Percentiles rank a stretch among this genome's conserved stretches.
Conservation (phyloP, 2,888 invertebrate genomes). For the Electrophaes corylata region DNA sequence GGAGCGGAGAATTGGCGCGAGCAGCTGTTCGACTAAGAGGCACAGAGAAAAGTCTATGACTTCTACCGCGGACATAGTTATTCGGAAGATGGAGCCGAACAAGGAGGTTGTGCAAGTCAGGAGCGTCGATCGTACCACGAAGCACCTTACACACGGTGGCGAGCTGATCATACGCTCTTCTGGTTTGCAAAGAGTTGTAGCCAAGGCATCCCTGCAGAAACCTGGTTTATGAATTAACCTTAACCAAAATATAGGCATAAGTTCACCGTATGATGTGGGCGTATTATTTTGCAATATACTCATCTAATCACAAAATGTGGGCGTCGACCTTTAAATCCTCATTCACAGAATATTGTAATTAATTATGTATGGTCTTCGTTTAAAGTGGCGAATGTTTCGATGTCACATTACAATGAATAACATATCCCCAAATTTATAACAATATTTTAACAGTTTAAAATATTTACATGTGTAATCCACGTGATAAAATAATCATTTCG, state of each 20-base stretch:
- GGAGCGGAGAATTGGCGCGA: too few species aligned
- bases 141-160: too few species aligned
- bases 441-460: background rate
- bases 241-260: background rate
- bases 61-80: too few species aligned
- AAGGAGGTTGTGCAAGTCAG: too few species aligned
- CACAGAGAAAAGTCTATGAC: too few species aligned
- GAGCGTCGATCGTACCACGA: too few species aligned
- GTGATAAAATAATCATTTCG: background rate
- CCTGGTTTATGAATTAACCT: background rate
- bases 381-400: too few species aligned
- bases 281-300: conserved; percentile 1
- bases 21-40: too few species aligned
- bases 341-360: conserved; percentile 1
- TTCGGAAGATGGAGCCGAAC: too few species aligned
- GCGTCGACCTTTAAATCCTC: conserved; percentile 6
- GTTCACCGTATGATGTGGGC: background rate
- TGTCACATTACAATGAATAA: background rate
- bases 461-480: background rate
- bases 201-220: too few species aligned
- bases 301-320: conserved; percentile 6
- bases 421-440: background rate
- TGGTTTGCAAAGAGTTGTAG: too few species aligned
- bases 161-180: too few species aligned
- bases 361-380: background rate